A percentile compares a stretch with the other conserved stretches of the same genome.
phyloP scores from a whole-genome alignment of 2,113 vertebrate genomes.

The Microcebus ravelobensis region DNA sequence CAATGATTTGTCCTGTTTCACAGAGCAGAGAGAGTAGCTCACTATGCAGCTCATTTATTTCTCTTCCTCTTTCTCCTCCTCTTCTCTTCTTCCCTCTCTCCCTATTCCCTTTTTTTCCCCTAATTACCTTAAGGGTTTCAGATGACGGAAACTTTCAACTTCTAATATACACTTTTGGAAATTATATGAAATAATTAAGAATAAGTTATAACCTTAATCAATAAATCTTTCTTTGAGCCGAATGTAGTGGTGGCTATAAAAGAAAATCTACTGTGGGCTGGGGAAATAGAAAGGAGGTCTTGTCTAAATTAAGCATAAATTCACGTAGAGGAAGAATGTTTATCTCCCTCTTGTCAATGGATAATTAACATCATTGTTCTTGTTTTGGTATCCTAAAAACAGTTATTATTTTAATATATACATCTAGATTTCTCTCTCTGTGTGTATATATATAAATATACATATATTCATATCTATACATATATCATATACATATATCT shows the following conservation, averaged over 20 bases:
- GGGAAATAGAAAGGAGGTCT: background rate
- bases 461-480: background rate
- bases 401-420: background rate
- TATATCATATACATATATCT: background rate
- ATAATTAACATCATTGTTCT: background rate
- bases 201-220: background rate
- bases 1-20: background rate
- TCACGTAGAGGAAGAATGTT: background rate
- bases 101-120: background rate
- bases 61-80: accelerated
- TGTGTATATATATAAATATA: too few relatives aligned
- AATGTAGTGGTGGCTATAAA: background rate
- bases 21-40: background rate
- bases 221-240: background rate
- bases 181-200: background rate
- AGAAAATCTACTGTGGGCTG: background rate
- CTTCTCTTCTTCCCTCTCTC: too few relatives aligned
- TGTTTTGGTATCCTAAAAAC: background rate
- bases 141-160: background rate
- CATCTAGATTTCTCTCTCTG: background rate
- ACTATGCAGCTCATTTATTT: background rate
- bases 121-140: background rate
- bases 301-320: background rate
- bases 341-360: background rate
- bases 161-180: background rate